These are phyloP conservation scores for Stictonetta naevosa DNA, from an alignment of 2,113 vertebrate genomes.

Conservation along the genomic window DNA sequence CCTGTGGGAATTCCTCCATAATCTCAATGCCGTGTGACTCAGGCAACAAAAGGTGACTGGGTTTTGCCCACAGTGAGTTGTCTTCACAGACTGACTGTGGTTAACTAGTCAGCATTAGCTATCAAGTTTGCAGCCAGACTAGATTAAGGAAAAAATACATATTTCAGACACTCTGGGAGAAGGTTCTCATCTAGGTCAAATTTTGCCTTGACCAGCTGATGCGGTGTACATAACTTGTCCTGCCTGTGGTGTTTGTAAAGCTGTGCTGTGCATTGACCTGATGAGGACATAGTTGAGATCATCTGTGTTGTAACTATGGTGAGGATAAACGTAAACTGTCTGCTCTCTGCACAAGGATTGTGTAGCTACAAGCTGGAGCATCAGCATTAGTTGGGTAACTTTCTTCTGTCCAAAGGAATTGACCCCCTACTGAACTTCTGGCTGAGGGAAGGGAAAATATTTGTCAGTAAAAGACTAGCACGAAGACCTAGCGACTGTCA, in stretches of 20 bases:
- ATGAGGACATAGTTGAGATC: background rate
- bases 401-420: background rate
- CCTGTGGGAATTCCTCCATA: background rate
- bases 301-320: background rate
- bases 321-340: background rate
- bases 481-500: background rate
- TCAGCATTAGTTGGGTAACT: background rate
- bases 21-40: background rate
- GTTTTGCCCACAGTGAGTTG: background rate
- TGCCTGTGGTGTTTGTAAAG: background rate
- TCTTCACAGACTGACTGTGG: background rate
- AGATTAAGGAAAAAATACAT: background rate
- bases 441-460: background rate
- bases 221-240: background rate
- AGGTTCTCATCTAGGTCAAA: background rate
- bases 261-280: background rate
- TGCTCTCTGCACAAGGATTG: background rate
- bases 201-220: background rate
- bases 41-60: background rate
- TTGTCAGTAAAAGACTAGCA: conserved; percentile 31
- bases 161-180: background rate
- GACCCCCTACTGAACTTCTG: background rate
- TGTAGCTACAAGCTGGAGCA: background rate
- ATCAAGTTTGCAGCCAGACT: background rate
- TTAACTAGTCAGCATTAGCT: background rate